Percentiles rank a stretch among this genome's conserved stretches.
Evolutionary conservation across 1,140 invertebrate genomes (phyloP).

Genomic region (Lanistes nyassanus): DNA sequence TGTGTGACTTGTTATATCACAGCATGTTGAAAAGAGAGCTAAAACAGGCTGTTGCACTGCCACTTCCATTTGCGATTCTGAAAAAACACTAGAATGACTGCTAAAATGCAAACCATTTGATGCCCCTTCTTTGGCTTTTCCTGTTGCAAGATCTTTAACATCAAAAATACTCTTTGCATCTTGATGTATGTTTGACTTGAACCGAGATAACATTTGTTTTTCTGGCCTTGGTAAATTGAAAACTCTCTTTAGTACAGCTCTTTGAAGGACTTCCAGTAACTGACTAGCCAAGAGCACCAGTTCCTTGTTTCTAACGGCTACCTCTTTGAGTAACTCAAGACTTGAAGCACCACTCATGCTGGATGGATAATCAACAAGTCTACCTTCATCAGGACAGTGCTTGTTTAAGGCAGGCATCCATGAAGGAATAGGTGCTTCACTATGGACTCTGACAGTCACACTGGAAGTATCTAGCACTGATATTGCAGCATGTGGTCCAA

Average conservation of each 20-base stretch:
- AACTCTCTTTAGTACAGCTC: constrained; percentile 47
- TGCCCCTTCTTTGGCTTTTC: no score
- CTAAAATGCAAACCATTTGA: no score
- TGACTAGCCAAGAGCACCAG: constrained; percentile 35
- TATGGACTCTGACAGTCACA: constrained; percentile 30
- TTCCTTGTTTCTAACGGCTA: background rate
- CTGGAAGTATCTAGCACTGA: constrained; percentile 17
- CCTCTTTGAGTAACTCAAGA: constrained; percentile 11
- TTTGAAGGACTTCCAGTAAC: constrained; percentile 43
- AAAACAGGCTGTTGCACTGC: no score
- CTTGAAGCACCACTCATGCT: background rate
- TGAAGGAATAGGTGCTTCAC: constrained; percentile 26
- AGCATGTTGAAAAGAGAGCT: no score
- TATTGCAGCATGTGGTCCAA: constrained; percentile 42
- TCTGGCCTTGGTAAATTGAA: constrained; percentile 35
- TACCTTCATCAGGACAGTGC: constrained; percentile 25
- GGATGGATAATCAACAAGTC: background rate
- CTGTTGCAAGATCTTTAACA: no score
- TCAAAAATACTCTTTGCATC: no score
- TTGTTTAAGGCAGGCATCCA: constrained; percentile 47
- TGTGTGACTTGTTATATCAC: no score
- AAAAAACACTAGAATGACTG: no score
- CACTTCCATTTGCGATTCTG: no score
- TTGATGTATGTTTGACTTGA: no score
- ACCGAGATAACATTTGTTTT: no score